Conservation (phyloP, 2,797 vertebrate genomes). For the Enteromius thamalakanensis region DNA sequence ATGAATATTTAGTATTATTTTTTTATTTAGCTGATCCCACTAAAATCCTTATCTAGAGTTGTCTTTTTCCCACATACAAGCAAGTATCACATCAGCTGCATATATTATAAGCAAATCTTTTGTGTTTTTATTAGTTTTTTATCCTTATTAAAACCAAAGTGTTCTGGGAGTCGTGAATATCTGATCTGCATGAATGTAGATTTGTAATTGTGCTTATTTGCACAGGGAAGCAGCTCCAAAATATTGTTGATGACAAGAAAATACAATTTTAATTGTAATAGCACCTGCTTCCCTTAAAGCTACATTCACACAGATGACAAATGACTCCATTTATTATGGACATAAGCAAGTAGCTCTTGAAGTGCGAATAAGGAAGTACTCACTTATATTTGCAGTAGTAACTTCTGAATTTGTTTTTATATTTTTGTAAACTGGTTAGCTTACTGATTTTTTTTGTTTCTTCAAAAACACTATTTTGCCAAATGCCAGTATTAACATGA, state of each 20-base stretch:
- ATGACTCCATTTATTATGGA: background rate
- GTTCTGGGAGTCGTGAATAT: conserved; percentile 14
- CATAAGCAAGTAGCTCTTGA: background rate
- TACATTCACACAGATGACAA: conserved; percentile 9
- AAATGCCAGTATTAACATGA: conserved; percentile 4
- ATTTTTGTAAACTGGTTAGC: conserved; percentile 9
- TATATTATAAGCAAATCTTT: background rate
- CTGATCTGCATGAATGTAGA: conserved; percentile 2
- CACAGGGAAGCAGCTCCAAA: conserved; percentile 29
- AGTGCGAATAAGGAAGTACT: background rate
- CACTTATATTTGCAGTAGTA: background rate
- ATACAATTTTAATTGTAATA: background rate
- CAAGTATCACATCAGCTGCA: background rate
- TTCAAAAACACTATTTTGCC: background rate
- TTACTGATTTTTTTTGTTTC: background rate
- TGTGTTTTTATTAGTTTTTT: conserved; percentile 13
- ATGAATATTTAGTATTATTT: conserved; percentile 14
- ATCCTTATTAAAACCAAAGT: conserved; percentile 43
- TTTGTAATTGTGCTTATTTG: background rate
- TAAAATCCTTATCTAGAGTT: background rate
- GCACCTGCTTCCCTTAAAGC: conserved; percentile 4
- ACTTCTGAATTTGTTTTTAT: conserved; percentile 21
- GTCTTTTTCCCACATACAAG: background rate
- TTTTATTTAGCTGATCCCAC: conserved; percentile 8
- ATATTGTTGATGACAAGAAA: conserved; percentile 2